phyloP scores from a whole-genome alignment of 2,113 vertebrate genomes.

The Apteryx mantelli region DNA sequence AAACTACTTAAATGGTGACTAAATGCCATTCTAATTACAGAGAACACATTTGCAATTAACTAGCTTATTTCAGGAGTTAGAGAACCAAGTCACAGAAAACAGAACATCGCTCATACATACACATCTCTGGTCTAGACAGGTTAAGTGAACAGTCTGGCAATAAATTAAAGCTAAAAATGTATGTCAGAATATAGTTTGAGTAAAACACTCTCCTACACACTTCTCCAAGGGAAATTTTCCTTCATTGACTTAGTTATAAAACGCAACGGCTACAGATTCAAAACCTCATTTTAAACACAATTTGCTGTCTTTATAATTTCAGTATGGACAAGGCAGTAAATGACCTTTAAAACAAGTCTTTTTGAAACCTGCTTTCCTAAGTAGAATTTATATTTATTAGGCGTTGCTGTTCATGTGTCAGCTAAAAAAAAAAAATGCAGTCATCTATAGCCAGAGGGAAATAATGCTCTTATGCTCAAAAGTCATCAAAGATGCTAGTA shows the following conservation, averaged over 20 bases:
- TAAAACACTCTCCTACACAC: background rate
- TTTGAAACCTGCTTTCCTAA: background rate
- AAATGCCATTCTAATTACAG: slow-evolving; percentile 65
- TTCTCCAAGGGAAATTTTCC: background rate
- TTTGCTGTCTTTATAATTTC: background rate
- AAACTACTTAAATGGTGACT: slow-evolving; percentile 58
- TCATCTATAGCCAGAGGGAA: background rate
- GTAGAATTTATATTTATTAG: background rate
- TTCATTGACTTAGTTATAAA: background rate
- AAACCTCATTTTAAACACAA: background rate
- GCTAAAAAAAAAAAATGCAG: background rate
- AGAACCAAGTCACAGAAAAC: background rate
- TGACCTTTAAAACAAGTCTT: background rate
- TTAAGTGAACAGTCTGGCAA: slow-evolving; percentile 36
- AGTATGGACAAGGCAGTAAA: background rate
- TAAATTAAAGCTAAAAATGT: slow-evolving; percentile 4
- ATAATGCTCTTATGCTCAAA: background rate
- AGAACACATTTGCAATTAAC: slow-evolving; percentile 49
- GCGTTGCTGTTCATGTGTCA: accelerated
- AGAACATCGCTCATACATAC: slow-evolving; percentile 26
- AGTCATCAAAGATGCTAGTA: background rate
- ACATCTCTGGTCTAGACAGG: slow-evolving; percentile 49
- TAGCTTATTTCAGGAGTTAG: slow-evolving; percentile 19
- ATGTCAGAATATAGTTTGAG: background rate
- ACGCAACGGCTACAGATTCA: background rate